A percentile compares a stretch with the other conserved stretches of the same genome.
Conservation (phyloP, 2,797 vertebrate species). For the Petrocephalus sullivani region DNA sequence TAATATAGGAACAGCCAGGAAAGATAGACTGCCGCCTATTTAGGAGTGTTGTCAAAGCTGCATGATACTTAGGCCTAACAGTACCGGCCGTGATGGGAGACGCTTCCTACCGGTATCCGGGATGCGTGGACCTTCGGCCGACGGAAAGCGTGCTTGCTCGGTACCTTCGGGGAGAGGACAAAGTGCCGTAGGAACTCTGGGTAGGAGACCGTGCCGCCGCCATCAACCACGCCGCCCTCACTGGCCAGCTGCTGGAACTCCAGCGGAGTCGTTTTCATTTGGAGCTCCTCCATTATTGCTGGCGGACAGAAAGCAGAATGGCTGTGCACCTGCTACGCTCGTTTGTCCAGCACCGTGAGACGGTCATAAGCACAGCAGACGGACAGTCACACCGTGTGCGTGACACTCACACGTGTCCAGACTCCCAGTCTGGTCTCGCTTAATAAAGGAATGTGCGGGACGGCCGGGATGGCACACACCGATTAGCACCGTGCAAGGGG, state of each 20-base stretch:
- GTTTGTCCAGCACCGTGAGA: not conserved
- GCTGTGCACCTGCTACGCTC: not conserved
- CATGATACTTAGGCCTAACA: not conserved
- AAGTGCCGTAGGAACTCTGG: conserved; percentile 59
- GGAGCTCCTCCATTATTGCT: conserved; percentile 53
- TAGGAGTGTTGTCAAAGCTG: not conserved
- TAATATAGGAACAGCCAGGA: not conserved
- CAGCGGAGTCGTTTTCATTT: conserved; percentile 43
- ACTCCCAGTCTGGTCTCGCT: not conserved
- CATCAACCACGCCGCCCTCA: conserved; percentile 53
- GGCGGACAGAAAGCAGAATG: conserved; percentile 9
- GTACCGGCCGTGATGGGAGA: not conserved
- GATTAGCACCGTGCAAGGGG: not conserved
- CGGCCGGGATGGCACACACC: not conserved
- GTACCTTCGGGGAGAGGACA: conserved; percentile 53
- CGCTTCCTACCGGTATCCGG: conserved; percentile 34
- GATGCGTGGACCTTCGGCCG: conserved; percentile 38
- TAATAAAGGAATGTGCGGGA: not conserved
- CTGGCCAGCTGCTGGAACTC: conserved; percentile 55
- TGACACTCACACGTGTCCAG: not conserved
- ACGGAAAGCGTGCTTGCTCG: conserved; percentile 30
- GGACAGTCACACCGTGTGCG: not conserved
- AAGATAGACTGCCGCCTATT: not conserved
- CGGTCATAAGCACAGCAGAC: not conserved
- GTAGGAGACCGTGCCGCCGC: conserved; percentile 53